Evolutionary conservation across 2,888 invertebrate species (phyloP), one percentile per base, ranked within the genome.

Genomic region (Gastracanthus pulcherrimus): DNA sequence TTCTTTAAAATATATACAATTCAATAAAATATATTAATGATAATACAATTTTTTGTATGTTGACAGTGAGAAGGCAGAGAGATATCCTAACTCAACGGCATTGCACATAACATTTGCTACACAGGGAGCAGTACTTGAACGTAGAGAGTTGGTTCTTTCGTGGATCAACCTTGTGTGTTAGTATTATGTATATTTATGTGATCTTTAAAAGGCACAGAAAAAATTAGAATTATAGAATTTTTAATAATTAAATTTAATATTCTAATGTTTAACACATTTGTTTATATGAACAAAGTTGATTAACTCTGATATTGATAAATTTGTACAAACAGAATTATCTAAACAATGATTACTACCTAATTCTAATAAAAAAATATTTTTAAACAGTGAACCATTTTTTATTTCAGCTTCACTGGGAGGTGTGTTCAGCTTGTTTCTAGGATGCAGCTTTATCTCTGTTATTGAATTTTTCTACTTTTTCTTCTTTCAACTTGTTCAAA

Each of bases 401-500:
- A 75, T 91, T 91, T 84, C 84, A 92, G 92, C 92, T 60, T 92
- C 92, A 2, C 88, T 92, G 77, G 92, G 92, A 45, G 92, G 92
- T 72, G 91, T 92, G 6, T 92, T 92, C 84, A 91, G 92, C 72
- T 87, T 92, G 41, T 92, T 92, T 81, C 84, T 92, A 60, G 92
- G 92, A 26, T 92, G 92, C 86, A 92, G 92, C 84, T 90, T 92
- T 80, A 89, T 92, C 55, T 92, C 91, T 31, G 84, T 92, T 1
- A 83, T 90, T 34, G 92, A 92, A 87, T 88, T 92, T 36, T 76
- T 92, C 41, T 92, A 92, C 82, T 92, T 90, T 83, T 87, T 89
- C 71, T 81, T 82, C 13, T 82, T 86, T 41, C 77, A 78, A 74
- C 75, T 86, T 41, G 34, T 84, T 1, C 51, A 36, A 60, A 86